Evolutionary conservation across 2,888 invertebrate genomes (phyloP).

Genomic region (Scaptomyza flava): DNA sequence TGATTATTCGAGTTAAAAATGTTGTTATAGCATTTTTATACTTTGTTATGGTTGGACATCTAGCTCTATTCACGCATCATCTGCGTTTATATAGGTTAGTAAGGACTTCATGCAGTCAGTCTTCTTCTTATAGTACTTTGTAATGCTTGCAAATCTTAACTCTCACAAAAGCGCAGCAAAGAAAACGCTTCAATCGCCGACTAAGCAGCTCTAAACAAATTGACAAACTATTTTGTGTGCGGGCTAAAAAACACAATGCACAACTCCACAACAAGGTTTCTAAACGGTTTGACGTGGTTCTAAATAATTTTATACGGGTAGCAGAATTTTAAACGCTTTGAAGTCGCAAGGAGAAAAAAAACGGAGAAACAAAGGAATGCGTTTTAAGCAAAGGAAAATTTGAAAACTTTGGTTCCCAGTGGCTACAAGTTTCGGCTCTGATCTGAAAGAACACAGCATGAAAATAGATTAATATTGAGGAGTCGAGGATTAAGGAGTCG

Average conservation of each 20-base stretch:
- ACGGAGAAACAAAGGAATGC: background rate
- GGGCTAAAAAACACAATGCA: conserved; percentile 1
- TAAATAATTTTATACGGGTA: background rate
- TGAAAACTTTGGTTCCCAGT: conserved; percentile 45
- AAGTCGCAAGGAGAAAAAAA: background rate
- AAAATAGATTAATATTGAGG: conserved; percentile 59
- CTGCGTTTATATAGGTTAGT: background rate
- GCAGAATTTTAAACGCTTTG: background rate
- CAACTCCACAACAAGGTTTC: background rate
- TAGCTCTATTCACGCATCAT: background rate
- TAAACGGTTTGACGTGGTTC: background rate
- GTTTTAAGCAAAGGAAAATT: background rate
- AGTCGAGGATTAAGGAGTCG: too few species aligned
- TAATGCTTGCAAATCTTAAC: conserved; percentile 25
- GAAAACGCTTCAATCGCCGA: background rate
- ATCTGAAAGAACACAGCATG: conserved; percentile 61
- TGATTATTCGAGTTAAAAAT: background rate
- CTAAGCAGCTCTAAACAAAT: background rate
- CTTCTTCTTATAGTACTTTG: background rate
- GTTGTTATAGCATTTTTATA: background rate
- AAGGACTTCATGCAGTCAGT: background rate
- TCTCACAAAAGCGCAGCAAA: background rate
- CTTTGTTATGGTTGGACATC: background rate
- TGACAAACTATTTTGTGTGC: background rate
- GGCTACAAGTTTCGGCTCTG: conserved; percentile 43